A percentile compares a stretch with the other conserved stretches of the same genome.
Conservation (phyloP, 2,113 vertebrate genomes). For the Calonectris borealis region DNA sequence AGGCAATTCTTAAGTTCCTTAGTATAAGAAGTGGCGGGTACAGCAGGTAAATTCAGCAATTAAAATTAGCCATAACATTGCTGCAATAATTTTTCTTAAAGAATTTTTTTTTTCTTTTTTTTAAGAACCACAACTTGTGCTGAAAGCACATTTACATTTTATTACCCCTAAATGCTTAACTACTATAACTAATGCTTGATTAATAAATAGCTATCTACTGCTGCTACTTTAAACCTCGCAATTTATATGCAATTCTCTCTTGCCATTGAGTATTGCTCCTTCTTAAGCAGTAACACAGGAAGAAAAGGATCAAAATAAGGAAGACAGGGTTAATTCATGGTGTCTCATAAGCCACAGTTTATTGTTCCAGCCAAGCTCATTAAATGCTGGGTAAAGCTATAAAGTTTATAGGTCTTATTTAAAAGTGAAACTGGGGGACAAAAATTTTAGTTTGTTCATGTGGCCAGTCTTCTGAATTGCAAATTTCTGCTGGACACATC, state of each 20-base stretch:
- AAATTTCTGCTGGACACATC: neutral
- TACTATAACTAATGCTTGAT: constrained; percentile 70
- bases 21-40: constrained; percentile 74
- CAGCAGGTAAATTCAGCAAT: constrained; percentile 75
- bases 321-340: neutral
- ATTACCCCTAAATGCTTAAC: constrained; percentile 74
- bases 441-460: neutral
- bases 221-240: constrained; percentile 23
- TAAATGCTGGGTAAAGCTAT: neutral
- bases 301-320: neutral
- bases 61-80: constrained; percentile 77
- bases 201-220: constrained; percentile 54
- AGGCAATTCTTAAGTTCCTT: constrained; percentile 75
- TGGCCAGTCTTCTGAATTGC: neutral
- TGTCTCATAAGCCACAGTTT: neutral
- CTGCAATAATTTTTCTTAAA: constrained; percentile 68
- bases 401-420: neutral
- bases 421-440: neutral
- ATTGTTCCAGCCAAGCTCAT: neutral
- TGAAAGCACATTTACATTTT: constrained; percentile 72
- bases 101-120: constrained; percentile 62
- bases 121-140: constrained; percentile 48
- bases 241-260: neutral
- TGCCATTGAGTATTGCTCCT: neutral
- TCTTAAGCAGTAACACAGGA: neutral